phyloP scores from a whole-genome alignment of 2,888 invertebrate genomes.

The Acanthacorydalis orientalis region DNA sequence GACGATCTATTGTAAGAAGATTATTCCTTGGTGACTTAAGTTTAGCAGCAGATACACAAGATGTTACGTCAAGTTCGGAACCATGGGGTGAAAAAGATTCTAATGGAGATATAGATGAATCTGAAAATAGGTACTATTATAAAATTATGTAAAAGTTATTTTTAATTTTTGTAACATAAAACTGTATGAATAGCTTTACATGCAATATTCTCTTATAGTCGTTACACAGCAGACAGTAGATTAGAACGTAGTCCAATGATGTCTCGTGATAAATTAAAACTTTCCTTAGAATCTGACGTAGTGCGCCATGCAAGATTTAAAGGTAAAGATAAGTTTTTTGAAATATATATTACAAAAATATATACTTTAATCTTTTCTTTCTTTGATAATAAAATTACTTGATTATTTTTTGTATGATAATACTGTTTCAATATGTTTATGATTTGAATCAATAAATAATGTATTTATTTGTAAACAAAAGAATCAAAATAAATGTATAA shows the following conservation, averaged over 20 bases:
- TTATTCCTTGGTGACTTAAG: constrained; percentile 89
- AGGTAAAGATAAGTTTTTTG: constrained; percentile 14
- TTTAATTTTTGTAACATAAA: too few species aligned
- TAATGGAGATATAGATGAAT: not conserved
- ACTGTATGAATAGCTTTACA: not conserved
- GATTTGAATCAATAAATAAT: not conserved
- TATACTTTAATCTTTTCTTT: too few species aligned
- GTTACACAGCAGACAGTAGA: not conserved
- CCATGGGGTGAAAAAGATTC: not conserved
- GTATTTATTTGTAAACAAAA: not conserved
- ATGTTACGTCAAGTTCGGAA: not conserved
- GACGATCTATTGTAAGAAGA: constrained; percentile 79
- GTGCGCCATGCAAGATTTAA: constrained; percentile 29
- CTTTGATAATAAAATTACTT: too few species aligned
- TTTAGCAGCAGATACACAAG: constrained; percentile 21
- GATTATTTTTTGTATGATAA: too few species aligned
- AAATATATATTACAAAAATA: too few species aligned
- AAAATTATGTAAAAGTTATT: too few species aligned
- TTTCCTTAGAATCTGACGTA: constrained; percentile 33
- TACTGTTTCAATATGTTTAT: too few species aligned
- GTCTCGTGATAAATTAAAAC: constrained; percentile 36
- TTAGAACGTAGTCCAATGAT: constrained; percentile 16
- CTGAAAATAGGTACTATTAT: not conserved
- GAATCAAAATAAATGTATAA: not conserved
- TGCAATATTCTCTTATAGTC: not conserved